Conservation (phyloP, 2,888 invertebrate genomes). For the Mesochorus sp. region DNA sequence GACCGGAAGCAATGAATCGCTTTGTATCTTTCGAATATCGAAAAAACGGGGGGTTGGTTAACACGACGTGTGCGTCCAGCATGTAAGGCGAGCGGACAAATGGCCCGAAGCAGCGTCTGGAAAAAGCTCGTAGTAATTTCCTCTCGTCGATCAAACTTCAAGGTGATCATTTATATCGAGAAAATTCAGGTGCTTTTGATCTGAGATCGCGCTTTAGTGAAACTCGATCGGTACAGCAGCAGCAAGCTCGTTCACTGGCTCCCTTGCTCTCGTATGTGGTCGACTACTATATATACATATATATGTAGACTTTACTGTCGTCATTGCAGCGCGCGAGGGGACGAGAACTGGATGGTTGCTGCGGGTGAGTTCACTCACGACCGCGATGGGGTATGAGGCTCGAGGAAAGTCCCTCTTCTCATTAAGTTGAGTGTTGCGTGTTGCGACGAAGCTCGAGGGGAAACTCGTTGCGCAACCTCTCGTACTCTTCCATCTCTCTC, state of each 20-base stretch:
- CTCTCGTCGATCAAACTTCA: slow-evolving; percentile 34
- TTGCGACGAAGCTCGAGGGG: slow-evolving; percentile 77
- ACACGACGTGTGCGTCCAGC: background rate
- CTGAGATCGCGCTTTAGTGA: slow-evolving; percentile 36
- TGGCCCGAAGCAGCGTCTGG: slow-evolving; percentile 38
- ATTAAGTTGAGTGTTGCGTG: slow-evolving; percentile 81
- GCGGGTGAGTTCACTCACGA: slow-evolving; percentile 32
- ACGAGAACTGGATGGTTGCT: slow-evolving; percentile 20
- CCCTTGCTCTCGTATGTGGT: background rate
- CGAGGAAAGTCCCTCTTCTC: slow-evolving; percentile 76
- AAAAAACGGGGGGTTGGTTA: background rate
- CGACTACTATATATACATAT: slow-evolving; percentile 40
- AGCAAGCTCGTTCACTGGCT: too few species aligned
- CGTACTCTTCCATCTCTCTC: slow-evolving; percentile 38
- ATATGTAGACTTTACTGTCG: slow-evolving; percentile 20
- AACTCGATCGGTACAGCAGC: slow-evolving; percentile 17
- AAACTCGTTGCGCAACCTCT: slow-evolving; percentile 74
- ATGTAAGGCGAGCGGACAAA: background rate
- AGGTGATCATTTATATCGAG: slow-evolving; percentile 24
- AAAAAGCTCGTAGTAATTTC: slow-evolving; percentile 33
- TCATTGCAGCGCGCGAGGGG: slow-evolving; percentile 45
- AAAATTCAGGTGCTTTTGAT: slow-evolving; percentile 51
- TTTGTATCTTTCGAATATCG: slow-evolving; percentile 40
- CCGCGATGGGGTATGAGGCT: slow-evolving; percentile 53
- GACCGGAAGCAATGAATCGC: slow-evolving; percentile 45